Evolutionary conservation across 2,113 vertebrate genomes (phyloP), one percentile per base, ranked within the genome.

Genomic region (Rattus rattus): DNA sequence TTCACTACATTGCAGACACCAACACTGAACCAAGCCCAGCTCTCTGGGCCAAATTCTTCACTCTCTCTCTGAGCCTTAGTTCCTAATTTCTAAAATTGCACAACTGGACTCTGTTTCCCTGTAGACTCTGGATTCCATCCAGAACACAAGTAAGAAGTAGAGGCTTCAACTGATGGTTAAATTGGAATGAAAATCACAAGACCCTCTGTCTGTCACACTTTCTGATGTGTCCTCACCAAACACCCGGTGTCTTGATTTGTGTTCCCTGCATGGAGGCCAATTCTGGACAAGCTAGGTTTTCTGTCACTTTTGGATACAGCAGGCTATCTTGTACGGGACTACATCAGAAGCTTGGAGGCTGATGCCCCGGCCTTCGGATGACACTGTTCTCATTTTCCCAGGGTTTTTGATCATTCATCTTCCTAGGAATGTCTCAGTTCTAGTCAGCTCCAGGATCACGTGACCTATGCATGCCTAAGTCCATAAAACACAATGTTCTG

Each of bases 331-430:
- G 52, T 54, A 54, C 77, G 61, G n/a, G 28, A 67, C 2, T 28
- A 33, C 30, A 12, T 92, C 39, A 49, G 81, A 84, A 77, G 24
- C 52, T 65, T 3, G 0, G 56, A 61, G 13, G 17, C 12, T 67
- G 70, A 87, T 63, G 88, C 61, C 67, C 59, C 17, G n/a, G 92
- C 26, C 54, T 86, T 93, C 11, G 2, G 1, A 28, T 80, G 84
- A 65, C 39, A 33, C 61, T 59, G 10, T 54, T 6, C 92, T 88
- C 7, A 52, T 3, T 88, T 92, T 80, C 65, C 2, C 6, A 65
- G 80, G 33, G 28, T n/a, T 94, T 93, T 95, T 59, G 28, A 49
- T 67, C n/a, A 43, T 79, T 93, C 39, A n/a, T 86, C n/a, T 87
- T 70, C 33, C 22, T 13, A 79, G 49, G 16, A 49, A 65, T 43